These are phyloP conservation scores for Hydriomena furcata DNA, from an alignment of 2,888 invertebrate genomes.

Conservation along the genomic window DNA sequence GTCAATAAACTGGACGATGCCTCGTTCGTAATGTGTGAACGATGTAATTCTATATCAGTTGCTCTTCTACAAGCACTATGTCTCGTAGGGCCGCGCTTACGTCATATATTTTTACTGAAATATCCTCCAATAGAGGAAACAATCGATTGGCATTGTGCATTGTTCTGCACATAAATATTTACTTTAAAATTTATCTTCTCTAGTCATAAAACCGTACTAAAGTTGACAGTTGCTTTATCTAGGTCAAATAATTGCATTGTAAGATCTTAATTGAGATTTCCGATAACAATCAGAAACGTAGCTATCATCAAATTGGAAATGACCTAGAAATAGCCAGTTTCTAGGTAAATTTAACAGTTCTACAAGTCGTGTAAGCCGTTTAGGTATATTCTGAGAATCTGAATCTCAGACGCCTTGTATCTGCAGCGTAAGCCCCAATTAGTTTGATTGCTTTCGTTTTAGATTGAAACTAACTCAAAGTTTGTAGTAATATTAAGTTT, in stretches of 20 bases:
- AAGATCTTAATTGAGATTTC: conserved; percentile 31
- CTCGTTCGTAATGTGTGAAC: conserved; percentile 54
- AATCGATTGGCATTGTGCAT: conserved; percentile 42
- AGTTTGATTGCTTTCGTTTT: conserved; percentile 24
- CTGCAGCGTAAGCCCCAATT: conserved; percentile 10
- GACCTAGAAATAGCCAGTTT: conserved; percentile 26
- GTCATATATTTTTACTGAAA: conserved; percentile 45
- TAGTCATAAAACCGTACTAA: conserved; percentile 28
- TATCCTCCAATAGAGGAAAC: conserved; percentile 41
- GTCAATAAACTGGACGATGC: conserved; percentile 69
- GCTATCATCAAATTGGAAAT: conserved; percentile 27
- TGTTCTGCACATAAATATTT: conserved; percentile 37
- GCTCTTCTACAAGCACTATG: conserved; percentile 27
- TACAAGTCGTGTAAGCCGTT: conserved; percentile 9
- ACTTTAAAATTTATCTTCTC: conserved; percentile 32
- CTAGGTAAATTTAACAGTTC: conserved; percentile 18
- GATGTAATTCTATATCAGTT: conserved; percentile 63
- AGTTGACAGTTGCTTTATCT: conserved; percentile 28
- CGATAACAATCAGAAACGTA: conserved; percentile 24
- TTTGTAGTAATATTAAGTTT: conserved; percentile 8
- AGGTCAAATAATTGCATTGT: conserved; percentile 36
- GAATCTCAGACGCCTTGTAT: conserved; percentile 5
- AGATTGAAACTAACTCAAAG: conserved; percentile 17
- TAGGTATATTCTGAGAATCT: conserved; percentile 8
- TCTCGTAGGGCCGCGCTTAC: conserved; percentile 33